Evolutionary conservation across 2,113 vertebrate species (phyloP).

Genomic region (Paratilapia polleni): DNA sequence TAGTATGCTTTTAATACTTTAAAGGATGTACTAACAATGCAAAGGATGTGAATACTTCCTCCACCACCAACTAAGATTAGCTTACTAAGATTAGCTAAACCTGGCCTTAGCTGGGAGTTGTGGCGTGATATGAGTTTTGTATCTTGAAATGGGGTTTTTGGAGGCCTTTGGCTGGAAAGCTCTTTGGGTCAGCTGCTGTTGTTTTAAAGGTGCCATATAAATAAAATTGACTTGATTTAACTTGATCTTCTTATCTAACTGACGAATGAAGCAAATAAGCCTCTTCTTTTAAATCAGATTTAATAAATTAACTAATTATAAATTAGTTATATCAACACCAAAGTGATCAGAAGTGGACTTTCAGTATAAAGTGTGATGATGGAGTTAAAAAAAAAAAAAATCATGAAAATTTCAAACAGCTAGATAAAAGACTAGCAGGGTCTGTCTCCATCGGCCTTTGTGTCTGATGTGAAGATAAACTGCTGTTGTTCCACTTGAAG

Average conservation of each 20-base stretch:
- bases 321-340: not conserved
- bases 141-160: not conserved
- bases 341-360: not conserved
- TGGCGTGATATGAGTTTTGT: not conserved
- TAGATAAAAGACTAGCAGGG: not conserved
- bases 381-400: not conserved
- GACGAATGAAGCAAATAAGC: not conserved
- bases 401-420: not conserved
- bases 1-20: not conserved
- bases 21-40: not conserved
- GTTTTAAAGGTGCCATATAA: not conserved
- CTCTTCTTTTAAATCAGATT: not conserved
- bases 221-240: not conserved
- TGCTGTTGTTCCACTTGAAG: slow-evolving; percentile 64
- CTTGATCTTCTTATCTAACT: not conserved
- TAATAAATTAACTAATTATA: not conserved
- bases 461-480: slow-evolving; percentile 52
- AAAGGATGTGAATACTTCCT: not conserved
- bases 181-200: not conserved
- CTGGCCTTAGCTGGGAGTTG: not conserved
- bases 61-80: fast-evolving
- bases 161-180: not conserved
- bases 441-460: not conserved
- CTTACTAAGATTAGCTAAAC: not conserved
- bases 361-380: not conserved